These are phyloP conservation scores for Campoletis raptor DNA, from an alignment of 2,888 invertebrate genomes.

Conservation along the genomic window DNA sequence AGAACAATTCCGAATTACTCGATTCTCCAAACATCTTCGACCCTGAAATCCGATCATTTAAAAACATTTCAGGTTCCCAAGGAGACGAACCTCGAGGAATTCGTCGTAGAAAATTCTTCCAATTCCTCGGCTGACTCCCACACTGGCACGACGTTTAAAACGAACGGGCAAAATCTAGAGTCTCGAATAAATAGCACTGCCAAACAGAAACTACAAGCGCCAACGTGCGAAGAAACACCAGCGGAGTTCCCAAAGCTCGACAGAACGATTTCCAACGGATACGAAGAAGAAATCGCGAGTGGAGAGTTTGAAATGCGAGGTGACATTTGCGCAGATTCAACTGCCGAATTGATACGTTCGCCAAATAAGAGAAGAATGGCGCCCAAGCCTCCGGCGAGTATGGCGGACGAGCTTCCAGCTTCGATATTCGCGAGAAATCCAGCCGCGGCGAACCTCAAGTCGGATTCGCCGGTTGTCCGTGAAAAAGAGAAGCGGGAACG, in stretches of 20 bases:
- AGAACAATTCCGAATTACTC: constrained; percentile 39
- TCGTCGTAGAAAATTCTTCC: neutral
- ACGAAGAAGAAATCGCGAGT: constrained; percentile 48
- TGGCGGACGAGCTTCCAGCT: constrained; percentile 85
- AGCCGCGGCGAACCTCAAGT: constrained; percentile 85
- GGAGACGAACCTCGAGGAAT: constrained; percentile 5
- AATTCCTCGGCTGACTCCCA: neutral
- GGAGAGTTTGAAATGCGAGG: constrained; percentile 69
- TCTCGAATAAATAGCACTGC: neutral
- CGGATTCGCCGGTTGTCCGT: constrained; percentile 89
- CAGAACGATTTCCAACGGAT: constrained; percentile 32
- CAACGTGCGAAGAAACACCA: neutral
- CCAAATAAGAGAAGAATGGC: constrained; percentile 90
- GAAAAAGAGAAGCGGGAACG: constrained; percentile 92
- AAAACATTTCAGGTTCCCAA: constrained; percentile 33
- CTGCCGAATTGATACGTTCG: constrained; percentile 83
- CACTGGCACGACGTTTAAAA: neutral
- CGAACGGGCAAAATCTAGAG: neutral
- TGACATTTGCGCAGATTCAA: constrained; percentile 66
- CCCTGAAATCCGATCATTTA: neutral
- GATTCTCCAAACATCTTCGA: neutral
- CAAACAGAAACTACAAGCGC: neutral
- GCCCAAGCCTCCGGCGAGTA: constrained; percentile 89
- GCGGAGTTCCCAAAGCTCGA: constrained; percentile 18
- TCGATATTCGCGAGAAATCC: constrained; percentile 88